Base-by-base conservation (phyloP, 2,113 vertebrate species). In the Zosterops lateralis region DNA sequence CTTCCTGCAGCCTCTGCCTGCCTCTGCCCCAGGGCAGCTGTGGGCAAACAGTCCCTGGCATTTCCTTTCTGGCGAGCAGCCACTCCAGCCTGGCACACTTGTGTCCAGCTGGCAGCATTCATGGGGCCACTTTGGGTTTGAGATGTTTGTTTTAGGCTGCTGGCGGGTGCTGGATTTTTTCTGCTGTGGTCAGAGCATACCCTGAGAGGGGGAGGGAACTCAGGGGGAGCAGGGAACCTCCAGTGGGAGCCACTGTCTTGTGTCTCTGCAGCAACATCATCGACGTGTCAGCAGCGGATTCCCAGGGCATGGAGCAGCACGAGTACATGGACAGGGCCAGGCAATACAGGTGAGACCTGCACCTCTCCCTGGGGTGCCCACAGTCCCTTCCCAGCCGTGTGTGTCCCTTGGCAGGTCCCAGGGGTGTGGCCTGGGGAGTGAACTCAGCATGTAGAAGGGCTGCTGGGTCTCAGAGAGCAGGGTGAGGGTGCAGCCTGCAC, bases 241-340 rank as follows among this genome's bases (percentile, higher is more conserved):
- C 26, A 18, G 48, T 20, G 9, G 25, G 45, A 75, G 26, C n/a
- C 20, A 1, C 61, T 61, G 50, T 68, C 18, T 86, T 47, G 29
- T 73, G 26, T 76, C 78, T 86, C 61, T 10, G 16, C 94, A 99
- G 99, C 97, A 99, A 99, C 94, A 99, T 99, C 96, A 99, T 99
- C 0, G 99, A 99, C 19, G 99, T 99, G 68, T 99, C 99, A 1
- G 99, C 99, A 47, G 98, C 99, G 5, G 99, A 99, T 76, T 99
- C 99, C 11, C 98, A 99, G 95, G 98, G 99, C 84, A 99, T 99
- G 99, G 99, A 99, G 92, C 99, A 99, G 90, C 99, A 99, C 10
- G 99, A 99, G 87, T 99, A 99, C 97, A 99, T 99, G 99, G 99
- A 99, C 97, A 98, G 98, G 95, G 99, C 99, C 26, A 97, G 99